A percentile compares a stretch with the other conserved stretches of the same genome.
Evolutionary conservation across 2,888 invertebrate genomes (phyloP).

Genomic region (Dynastes tityus): DNA sequence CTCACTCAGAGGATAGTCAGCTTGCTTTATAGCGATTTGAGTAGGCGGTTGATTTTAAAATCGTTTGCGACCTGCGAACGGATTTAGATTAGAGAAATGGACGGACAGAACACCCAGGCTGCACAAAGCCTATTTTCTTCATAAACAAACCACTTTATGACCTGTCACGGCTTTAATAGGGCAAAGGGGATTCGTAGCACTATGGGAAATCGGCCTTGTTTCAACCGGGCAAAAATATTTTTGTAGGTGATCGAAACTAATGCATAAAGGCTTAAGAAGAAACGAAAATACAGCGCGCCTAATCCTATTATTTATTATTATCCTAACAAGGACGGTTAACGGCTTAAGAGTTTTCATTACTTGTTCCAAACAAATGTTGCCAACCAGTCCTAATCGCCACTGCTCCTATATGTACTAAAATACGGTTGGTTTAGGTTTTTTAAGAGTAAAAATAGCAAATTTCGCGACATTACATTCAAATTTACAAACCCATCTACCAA

Average conservation of each 20-base stretch:
- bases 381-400: too few relatives aligned
- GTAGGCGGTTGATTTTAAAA: not conserved
- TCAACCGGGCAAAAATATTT: not conserved
- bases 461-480: too few relatives aligned
- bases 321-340: too few relatives aligned
- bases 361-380: too few relatives aligned
- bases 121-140: constrained; percentile 19
- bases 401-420: too few relatives aligned
- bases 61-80: constrained; percentile 1
- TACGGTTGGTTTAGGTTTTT: too few relatives aligned
- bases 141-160: constrained; percentile 18
- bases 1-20: not conserved
- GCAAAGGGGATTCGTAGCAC: not conserved
- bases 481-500: too few relatives aligned
- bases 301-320: not conserved
- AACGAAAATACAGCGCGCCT: not conserved
- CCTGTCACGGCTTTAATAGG: not conserved
- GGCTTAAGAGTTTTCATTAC: too few relatives aligned
- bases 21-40: not conserved
- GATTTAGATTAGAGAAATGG: constrained; percentile 11
- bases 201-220: not conserved
- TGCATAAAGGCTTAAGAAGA: not conserved
- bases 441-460: too few relatives aligned
- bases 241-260: not conserved
- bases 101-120: not conserved